phyloP scores from a whole-genome alignment of 35 echinoderm and acorn worm species.

The Eucidaris tribuloides region DNA sequence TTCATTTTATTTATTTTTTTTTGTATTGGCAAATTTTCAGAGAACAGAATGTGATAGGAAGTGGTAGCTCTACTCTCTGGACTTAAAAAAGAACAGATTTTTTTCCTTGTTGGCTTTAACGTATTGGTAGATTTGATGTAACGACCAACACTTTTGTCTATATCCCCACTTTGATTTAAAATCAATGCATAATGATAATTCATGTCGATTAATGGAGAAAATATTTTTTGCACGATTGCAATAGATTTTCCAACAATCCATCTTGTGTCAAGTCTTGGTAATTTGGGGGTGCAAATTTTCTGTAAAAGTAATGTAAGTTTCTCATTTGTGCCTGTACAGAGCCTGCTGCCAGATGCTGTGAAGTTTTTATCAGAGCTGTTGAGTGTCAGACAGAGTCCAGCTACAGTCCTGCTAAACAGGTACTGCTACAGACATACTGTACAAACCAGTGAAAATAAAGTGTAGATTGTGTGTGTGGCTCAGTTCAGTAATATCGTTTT shows the following conservation, averaged over 20 bases:
- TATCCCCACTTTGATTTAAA: not conserved
- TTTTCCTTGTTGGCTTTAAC: not conserved
- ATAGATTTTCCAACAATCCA: not conserved
- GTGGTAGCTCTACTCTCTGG: not conserved
- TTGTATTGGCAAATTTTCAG: too few species aligned
- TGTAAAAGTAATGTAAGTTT: not conserved
- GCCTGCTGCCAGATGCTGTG: constrained; percentile 38
- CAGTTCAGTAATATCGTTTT: too few species aligned
- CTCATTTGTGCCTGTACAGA: not conserved
- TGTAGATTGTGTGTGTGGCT: too few species aligned
- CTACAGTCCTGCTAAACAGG: constrained; percentile 49
- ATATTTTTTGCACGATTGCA: not conserved
- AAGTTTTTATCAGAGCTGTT: constrained; percentile 29
- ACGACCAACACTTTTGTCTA: too few species aligned
- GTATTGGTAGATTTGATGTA: not conserved
- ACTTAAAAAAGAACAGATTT: not conserved
- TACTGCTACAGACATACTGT: constrained; percentile 28
- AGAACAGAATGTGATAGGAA: not conserved
- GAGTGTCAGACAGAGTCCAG: constrained; percentile 28
- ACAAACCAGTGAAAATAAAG: too few species aligned
- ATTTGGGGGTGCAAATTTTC: not conserved
- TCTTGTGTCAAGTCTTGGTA: not conserved
- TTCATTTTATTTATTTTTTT: too few species aligned
- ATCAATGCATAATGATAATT: not conserved
- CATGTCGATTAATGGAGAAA: not conserved